Base-by-base conservation (phyloP, 2,888 invertebrate species). In the Myopa tessellatipennis region DNA sequence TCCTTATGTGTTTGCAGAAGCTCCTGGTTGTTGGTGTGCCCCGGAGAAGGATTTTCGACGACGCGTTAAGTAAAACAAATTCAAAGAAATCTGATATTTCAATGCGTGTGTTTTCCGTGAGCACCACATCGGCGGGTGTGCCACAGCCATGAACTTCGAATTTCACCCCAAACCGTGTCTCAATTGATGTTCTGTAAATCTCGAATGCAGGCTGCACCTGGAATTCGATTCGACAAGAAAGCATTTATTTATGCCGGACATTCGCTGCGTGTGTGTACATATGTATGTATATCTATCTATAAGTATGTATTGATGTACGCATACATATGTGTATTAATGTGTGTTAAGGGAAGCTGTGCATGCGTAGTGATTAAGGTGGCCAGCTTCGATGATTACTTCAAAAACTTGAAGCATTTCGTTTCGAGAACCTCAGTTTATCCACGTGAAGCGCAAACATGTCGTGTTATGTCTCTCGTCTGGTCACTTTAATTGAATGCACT, bases 141-240 rank as follows among this genome's bases (percentile, higher is more conserved):
- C 55, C 60, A 36, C 50, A 65, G 16, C 63, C 71, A 65, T 65
- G 74, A 50, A 74, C n/a, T 26, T 50, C 65, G 34, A 71, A 78
- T 58, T 63, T 61, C 78, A 78, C 78, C 78, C 75, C 74, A 69
- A 74, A 55, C 5, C 55, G 74, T 76, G 50, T 55, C 52, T 60
- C 67, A 40, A 67, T 36, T 40, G 74, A 74, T 38, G 52, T 72
- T 63, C 58, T 34, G n/a, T 52, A 55, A 52, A 55, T 70, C 70
- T 70, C 50, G 52, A 52, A 79, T 78, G 80, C 73, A 81, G 79
- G 79, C 82, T 83, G 83, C 83, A 83, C 83, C 83, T 83, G 83
- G 83, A 83, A 82, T 81, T 80, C 78, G 81, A 80, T 65, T 65
- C 36, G 38, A 65, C 34, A 38, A 34, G 38, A 14, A n/a, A n/a